These are phyloP conservation scores for Drosophila anceps DNA, from an alignment of 2,888 invertebrate genomes.

Conservation along the genomic window DNA sequence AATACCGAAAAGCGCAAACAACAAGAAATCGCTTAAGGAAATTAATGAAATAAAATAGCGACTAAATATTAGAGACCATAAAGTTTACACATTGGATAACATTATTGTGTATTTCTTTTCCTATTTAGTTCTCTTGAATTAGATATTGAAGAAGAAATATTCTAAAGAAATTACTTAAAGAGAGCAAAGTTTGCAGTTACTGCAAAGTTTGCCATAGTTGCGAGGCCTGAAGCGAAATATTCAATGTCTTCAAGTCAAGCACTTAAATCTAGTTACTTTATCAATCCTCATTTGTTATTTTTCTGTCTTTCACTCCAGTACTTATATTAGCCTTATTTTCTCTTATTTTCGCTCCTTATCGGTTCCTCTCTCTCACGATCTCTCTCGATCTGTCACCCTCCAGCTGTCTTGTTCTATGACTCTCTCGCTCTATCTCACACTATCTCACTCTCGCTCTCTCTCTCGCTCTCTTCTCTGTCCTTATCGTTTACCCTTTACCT, in stretches of 20 bases:
- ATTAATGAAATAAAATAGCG: slow-evolving; percentile 49
- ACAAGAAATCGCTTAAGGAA: slow-evolving; percentile 31
- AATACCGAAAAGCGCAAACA: not conserved
- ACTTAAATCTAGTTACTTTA: too few relatives aligned
- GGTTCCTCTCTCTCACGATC: not conserved
- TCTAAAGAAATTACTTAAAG: too few relatives aligned
- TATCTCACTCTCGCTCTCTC: not conserved
- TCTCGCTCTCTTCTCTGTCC: not conserved
- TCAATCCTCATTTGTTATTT: not conserved
- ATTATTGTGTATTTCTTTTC: not conserved
- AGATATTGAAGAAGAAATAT: too few relatives aligned
- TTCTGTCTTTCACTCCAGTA: not conserved
- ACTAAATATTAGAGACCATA: not conserved
- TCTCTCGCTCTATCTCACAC: not conserved
- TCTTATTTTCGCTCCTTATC: not conserved
- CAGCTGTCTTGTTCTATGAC: accelerated
- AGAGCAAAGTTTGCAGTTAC: too few relatives aligned
- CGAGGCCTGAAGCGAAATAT: too few relatives aligned
- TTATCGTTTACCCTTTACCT: not conserved
- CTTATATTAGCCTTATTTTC: not conserved
- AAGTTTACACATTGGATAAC: not conserved
- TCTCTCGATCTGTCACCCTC: not conserved
- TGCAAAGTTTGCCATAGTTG: too few relatives aligned
- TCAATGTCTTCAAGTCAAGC: too few relatives aligned
- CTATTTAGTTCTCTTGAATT: not conserved